Percentiles rank a stretch among this genome's conserved stretches.
phyloP scores from a whole-genome alignment of 2,797 vertebrate genomes.

The Parauchenoglanis ngamensis region DNA sequence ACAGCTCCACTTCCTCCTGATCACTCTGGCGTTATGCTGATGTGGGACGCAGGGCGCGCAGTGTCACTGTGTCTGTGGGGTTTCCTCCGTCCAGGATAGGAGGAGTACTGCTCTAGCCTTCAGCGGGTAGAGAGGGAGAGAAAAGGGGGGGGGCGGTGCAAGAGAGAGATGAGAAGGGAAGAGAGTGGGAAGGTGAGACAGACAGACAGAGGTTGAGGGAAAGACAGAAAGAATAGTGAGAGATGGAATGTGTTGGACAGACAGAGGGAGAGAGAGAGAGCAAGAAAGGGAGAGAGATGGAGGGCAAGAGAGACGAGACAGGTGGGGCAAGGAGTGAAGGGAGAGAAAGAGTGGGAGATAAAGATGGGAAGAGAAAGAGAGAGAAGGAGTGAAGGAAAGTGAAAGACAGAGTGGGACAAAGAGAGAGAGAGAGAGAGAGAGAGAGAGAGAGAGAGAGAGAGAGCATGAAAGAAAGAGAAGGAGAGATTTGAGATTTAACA shows the following conservation, averaged over 20 bases:
- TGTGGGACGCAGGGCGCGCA: neutral
- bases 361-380: neutral
- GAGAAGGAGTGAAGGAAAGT: neutral
- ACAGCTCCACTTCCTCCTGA: neutral
- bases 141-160: no score
- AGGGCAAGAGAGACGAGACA: neutral
- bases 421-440: neutral
- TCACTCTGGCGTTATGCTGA: constrained; percentile 4
- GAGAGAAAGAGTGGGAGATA: neutral
- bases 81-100: neutral
- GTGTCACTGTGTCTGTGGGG: neutral
- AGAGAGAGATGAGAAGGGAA: neutral
- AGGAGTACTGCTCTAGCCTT: constrained; percentile 13
- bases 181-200: no score
- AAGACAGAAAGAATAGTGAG: neutral
- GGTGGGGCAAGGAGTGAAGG: no score
- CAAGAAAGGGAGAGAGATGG: neutral
- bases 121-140: no score
- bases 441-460: neutral
- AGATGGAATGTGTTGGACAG: no score
- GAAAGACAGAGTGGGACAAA: neutral
- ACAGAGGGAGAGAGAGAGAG: neutral
- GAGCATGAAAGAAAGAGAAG: neutral
- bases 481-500: neutral
- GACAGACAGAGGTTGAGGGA: neutral